Evolutionary conservation across 2,888 invertebrate species (phyloP).

Genomic region (Pasiphila rectangulata): DNA sequence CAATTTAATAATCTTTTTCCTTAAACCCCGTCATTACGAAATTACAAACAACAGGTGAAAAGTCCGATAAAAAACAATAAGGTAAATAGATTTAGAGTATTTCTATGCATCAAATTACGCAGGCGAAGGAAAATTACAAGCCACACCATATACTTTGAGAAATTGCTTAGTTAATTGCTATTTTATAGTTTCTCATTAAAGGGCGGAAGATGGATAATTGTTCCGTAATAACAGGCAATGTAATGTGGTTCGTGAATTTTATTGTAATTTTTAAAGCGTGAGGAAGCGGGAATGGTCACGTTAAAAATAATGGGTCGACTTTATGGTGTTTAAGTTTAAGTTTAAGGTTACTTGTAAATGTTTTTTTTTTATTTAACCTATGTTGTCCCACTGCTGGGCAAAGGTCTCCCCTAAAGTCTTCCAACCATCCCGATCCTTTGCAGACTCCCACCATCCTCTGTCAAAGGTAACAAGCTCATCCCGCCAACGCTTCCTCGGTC

Average conservation of each 20-base stretch:
- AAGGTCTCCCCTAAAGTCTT: too few species aligned
- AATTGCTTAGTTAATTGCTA: constrained; percentile 46
- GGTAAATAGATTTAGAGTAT: constrained; percentile 13
- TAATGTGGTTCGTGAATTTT: constrained; percentile 30
- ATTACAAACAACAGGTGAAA: constrained; percentile 17
- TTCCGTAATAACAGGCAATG: constrained; percentile 32
- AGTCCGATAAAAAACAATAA: constrained; percentile 28
- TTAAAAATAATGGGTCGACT: constrained; percentile 14
- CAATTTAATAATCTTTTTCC: too few species aligned
- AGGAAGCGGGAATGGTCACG: constrained; percentile 9
- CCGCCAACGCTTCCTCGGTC: too few species aligned
- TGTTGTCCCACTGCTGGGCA: too few species aligned
- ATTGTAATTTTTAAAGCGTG: constrained; percentile 26
- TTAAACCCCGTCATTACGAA: constrained; percentile 2
- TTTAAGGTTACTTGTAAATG: too few species aligned
- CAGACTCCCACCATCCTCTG: too few species aligned
- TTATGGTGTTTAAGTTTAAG: constrained; percentile 10
- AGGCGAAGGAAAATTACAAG: constrained; percentile 38
- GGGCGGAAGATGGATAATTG: constrained; percentile 42
- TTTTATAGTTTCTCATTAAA: constrained; percentile 52
- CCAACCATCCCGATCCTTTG: too few species aligned
- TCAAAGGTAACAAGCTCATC: too few species aligned
- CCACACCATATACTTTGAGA: constrained; percentile 37
- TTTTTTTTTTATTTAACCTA: too few species aligned
- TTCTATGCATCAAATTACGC: constrained; percentile 28